Evolutionary conservation across 2,113 vertebrate species (phyloP).

Genomic region (Colaptes auratus): DNA sequence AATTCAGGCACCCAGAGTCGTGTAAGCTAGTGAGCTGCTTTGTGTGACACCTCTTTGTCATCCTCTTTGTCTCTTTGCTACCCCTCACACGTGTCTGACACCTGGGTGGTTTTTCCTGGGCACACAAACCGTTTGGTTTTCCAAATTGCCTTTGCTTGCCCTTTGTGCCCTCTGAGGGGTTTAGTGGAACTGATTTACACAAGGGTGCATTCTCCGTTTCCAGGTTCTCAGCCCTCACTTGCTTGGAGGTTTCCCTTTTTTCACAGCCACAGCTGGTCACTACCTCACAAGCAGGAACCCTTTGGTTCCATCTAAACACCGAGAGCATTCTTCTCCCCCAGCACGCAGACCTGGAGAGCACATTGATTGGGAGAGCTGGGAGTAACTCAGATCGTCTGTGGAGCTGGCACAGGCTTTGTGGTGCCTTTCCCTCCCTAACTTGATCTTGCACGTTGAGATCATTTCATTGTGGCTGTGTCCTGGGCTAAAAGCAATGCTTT

Average conservation of each 20-base stretch:
- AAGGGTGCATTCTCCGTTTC: background rate
- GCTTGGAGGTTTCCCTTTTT: background rate
- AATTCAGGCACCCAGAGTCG: background rate
- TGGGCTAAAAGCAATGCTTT: background rate
- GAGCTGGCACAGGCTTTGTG: background rate
- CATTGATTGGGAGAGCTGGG: background rate
- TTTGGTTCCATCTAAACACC: background rate
- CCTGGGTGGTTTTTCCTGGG: background rate
- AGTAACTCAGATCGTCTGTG: background rate
- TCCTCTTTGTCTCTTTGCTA: background rate
- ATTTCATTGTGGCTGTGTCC: background rate
- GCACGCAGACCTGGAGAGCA: background rate
- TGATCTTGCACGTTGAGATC: background rate
- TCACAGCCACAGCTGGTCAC: background rate
- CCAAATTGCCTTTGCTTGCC: background rate
- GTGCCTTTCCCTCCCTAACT: background rate
- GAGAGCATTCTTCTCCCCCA: background rate
- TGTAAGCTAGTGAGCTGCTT: background rate
- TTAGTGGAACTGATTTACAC: background rate
- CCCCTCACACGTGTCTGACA: background rate
- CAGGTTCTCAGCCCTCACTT: background rate
- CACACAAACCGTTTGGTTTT: background rate
- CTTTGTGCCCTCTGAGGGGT: background rate
- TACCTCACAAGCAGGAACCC: background rate
- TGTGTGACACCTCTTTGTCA: background rate